Evolutionary conservation across 2,797 vertebrate genomes (phyloP).

Genomic region (Microctenopoma stevenorrisi): DNA sequence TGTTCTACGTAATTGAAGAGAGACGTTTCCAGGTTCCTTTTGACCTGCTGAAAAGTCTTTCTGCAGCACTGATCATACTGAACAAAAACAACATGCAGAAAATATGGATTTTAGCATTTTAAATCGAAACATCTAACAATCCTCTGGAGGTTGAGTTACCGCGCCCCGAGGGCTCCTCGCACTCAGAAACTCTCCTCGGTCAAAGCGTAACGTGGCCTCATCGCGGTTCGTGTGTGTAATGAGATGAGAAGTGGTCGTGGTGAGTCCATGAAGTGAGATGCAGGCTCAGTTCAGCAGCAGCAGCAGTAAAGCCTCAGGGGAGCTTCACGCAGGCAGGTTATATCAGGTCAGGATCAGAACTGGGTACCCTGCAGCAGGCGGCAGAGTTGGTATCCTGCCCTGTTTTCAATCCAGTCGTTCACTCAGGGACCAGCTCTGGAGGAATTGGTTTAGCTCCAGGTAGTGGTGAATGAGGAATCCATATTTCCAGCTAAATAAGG

Average conservation of each 20-base stretch:
- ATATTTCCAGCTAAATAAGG: slow-evolving; percentile 56
- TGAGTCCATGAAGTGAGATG: slow-evolving; percentile 38
- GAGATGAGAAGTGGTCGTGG: slow-evolving; percentile 42
- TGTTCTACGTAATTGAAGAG: neutral
- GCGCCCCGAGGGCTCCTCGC: slow-evolving; percentile 28
- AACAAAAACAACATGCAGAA: slow-evolving; percentile 14
- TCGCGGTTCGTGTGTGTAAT: slow-evolving; percentile 22
- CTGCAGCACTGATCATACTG: slow-evolving; percentile 3
- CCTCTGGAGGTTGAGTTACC: slow-evolving; percentile 41
- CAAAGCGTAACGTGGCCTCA: slow-evolving; percentile 33
- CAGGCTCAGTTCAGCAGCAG: slow-evolving; percentile 22
- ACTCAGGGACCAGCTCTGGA: slow-evolving; percentile 35
- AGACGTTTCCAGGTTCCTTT: neutral
- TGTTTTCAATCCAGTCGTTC: slow-evolving; percentile 49
- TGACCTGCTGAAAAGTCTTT: neutral
- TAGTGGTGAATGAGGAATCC: slow-evolving; percentile 54
- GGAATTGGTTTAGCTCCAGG: slow-evolving; percentile 64
- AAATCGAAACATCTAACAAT: slow-evolving; percentile 16
- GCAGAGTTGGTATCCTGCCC: slow-evolving; percentile 34
- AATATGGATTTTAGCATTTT: slow-evolving; percentile 22
- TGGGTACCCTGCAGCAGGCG: slow-evolving; percentile 57
- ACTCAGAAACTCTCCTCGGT: slow-evolving; percentile 33
- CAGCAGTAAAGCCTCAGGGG: slow-evolving; percentile 11
- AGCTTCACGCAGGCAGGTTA: slow-evolving; percentile 44
- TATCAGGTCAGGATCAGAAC: slow-evolving; percentile 54